A percentile compares a stretch with the other conserved stretches of the same genome.
These are phyloP conservation scores for Nyctibius bracteatus DNA, from an alignment of 2,113 vertebrate species.

Conservation along the genomic window DNA sequence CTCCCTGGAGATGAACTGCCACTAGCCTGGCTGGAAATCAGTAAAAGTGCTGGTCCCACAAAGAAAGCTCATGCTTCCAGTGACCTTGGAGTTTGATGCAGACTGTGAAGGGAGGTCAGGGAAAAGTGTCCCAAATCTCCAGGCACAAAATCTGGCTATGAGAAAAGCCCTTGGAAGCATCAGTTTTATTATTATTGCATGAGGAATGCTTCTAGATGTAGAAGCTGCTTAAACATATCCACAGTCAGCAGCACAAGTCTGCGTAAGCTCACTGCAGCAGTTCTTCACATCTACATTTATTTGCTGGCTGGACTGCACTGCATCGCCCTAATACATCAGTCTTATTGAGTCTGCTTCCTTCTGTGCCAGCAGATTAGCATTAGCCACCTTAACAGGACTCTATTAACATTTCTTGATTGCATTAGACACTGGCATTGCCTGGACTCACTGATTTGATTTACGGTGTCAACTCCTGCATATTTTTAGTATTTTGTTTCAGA, in stretches of 20 bases:
- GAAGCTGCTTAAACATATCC: not conserved
- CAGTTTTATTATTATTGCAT: not conserved
- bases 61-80: not conserved
- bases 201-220: not conserved
- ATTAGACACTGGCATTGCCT: slow-evolving; percentile 5
- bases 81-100: not conserved
- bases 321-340: not conserved
- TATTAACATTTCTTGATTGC: slow-evolving; percentile 44
- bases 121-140: not conserved
- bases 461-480: not conserved
- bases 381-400: not conserved
- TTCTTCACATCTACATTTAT: not conserved
- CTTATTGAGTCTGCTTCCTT: not conserved
- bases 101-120: not conserved
- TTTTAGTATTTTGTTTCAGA: slow-evolving; percentile 9
- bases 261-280: not conserved
- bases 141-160: not conserved
- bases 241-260: not conserved
- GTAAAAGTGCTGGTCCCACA: not conserved
- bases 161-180: not conserved
- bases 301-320: not conserved
- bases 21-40: not conserved
- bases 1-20: not conserved
- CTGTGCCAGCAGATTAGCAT: not conserved
- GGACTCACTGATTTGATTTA: slow-evolving; percentile 14